phyloP scores from a whole-genome alignment of 64 coral and sea anemone genomes.

The Porites lutea region DNA sequence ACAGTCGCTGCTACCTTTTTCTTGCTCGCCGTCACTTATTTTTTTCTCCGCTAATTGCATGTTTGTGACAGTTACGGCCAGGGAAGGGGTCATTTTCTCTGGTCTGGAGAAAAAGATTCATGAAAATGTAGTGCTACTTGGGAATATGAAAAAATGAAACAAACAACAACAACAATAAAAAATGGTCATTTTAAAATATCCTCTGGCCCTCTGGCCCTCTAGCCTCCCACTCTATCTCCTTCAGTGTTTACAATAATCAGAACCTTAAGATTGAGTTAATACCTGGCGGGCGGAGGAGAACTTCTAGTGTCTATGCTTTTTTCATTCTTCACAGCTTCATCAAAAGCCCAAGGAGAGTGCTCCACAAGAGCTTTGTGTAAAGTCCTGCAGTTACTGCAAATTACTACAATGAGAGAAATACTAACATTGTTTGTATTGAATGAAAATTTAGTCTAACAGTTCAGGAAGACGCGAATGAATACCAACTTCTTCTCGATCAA shows the following conservation, averaged over 20 bases:
- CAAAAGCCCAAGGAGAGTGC: background rate
- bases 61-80: background rate
- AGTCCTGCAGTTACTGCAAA: background rate
- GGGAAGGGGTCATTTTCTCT: background rate
- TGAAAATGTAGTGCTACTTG: too few species aligned
- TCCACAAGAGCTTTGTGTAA: background rate
- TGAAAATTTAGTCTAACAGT: background rate
- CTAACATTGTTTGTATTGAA: background rate
- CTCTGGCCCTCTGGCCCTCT: background rate
- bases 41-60: slow-evolving; percentile 15
- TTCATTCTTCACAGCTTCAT: background rate
- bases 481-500: too few species aligned
- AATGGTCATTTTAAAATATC: background rate
- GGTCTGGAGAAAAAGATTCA: background rate
- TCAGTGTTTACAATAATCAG: too few species aligned
- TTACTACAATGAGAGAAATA: background rate
- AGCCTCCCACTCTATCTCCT: too few species aligned
- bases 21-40: background rate
- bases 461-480: too few species aligned
- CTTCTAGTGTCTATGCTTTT: background rate
- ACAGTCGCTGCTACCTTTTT: background rate
- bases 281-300: background rate
- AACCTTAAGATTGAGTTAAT: too few species aligned
- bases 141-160: too few species aligned
- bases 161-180: too few species aligned